A percentile compares a stretch with the other conserved stretches of the same genome.
Evolutionary conservation across 1,140 invertebrate genomes (phyloP).

Genomic region (Drosophila lacertosa): DNA sequence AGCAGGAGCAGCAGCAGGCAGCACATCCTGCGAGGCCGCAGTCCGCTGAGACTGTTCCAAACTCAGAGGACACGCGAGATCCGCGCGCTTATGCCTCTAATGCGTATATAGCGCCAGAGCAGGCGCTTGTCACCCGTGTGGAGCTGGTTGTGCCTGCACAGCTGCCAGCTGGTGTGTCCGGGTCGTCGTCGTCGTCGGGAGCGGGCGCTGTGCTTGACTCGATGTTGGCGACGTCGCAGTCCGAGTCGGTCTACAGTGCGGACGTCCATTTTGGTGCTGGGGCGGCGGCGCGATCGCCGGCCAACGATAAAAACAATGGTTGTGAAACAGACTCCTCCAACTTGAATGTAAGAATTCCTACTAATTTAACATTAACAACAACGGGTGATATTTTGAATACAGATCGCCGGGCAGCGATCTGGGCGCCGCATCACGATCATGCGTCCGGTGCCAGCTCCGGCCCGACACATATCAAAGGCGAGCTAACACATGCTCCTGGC

Average conservation of each 20-base stretch:
- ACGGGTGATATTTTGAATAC: constrained; percentile 65
- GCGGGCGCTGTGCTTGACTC: neutral
- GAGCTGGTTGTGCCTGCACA: constrained; percentile 62
- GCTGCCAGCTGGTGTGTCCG: neutral
- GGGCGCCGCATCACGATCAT: constrained; percentile 52
- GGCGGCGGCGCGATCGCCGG: constrained; percentile 26
- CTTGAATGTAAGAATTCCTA: constrained; percentile 70
- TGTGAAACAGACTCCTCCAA: constrained; percentile 71
- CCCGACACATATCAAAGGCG: neutral
- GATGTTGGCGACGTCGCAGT: neutral
- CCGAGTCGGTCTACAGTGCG: constrained; percentile 14
- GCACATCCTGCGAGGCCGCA: neutral
- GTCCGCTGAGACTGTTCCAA: neutral
- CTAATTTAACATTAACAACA: constrained; percentile 62
- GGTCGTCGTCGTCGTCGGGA: too few relatives aligned
- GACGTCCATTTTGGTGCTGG: constrained; percentile 27
- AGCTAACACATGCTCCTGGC: neutral
- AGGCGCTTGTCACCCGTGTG: constrained; percentile 67
- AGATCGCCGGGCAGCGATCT: constrained; percentile 50
- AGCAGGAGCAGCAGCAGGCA: neutral
- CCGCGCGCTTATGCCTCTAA: too few relatives aligned
- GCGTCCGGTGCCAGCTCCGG: neutral
- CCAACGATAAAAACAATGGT: constrained; percentile 69
- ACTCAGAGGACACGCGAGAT: constrained; percentile 10
- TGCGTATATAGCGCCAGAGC: constrained; percentile 61